A percentile compares a stretch with the other conserved stretches of the same genome.
These are phyloP conservation scores for Cisticola juncidis DNA, from an alignment of 2,113 vertebrate genomes.

Conservation along the genomic window DNA sequence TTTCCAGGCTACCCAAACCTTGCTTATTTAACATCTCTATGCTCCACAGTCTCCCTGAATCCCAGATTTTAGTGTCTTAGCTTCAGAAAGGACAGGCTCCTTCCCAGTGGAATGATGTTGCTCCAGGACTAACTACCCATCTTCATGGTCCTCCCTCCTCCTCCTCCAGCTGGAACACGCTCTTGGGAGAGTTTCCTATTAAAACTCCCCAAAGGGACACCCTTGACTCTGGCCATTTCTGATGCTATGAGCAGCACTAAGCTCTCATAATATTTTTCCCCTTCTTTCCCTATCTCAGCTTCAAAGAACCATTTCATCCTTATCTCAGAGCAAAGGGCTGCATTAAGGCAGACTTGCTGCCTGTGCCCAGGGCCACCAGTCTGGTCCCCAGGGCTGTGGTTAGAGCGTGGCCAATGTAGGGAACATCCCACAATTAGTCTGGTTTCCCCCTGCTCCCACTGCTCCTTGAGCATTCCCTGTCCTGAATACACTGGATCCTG, in stretches of 20 bases:
- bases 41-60: background rate
- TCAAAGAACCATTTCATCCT: background rate
- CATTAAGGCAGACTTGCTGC: background rate
- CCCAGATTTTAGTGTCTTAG: background rate
- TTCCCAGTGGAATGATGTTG: background rate
- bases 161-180: background rate
- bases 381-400: background rate
- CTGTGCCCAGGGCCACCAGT: background rate
- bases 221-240: background rate
- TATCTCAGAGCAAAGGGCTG: background rate
- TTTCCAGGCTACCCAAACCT: background rate
- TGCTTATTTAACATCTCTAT: background rate
- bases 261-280: background rate
- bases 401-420: background rate
- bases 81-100: background rate
- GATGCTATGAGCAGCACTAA: background rate
- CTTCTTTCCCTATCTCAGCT: background rate
- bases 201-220: background rate
- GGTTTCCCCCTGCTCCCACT: background rate
- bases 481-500: background rate
- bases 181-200: background rate
- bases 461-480: accelerated
- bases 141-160: background rate
- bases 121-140: background rate
- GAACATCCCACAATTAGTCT: background rate